These are phyloP conservation scores for Hippocampus zosterae DNA, from an alignment of 2,113 vertebrate genomes.

Conservation along the genomic window DNA sequence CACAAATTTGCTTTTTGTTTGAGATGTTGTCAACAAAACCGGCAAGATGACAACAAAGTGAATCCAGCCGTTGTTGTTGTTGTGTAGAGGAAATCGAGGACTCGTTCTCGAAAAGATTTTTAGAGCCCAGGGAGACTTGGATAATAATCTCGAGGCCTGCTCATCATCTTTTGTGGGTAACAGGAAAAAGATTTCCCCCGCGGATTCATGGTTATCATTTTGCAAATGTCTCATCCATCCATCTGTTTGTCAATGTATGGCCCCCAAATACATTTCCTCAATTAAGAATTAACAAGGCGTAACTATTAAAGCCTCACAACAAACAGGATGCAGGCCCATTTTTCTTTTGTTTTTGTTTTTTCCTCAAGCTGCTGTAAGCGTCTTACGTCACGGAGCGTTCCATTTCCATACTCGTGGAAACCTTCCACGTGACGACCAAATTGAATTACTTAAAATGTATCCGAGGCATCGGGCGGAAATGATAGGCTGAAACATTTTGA, in stretches of 20 bases:
- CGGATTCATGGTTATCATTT: background rate
- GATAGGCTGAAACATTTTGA: constrained; percentile 46
- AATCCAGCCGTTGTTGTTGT: constrained; percentile 72
- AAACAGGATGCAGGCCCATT: background rate
- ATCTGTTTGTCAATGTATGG: background rate
- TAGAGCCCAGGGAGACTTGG: constrained; percentile 7
- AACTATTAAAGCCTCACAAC: constrained; percentile 24
- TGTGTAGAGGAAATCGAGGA: constrained; percentile 21
- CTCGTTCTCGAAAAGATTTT: constrained; percentile 16
- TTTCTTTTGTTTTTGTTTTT: background rate
- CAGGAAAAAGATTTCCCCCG: constrained; percentile 19
- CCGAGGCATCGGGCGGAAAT: background rate
- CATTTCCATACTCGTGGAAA: constrained; percentile 40
- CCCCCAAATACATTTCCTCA: constrained; percentile 22
- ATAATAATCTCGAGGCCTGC: constrained; percentile 26
- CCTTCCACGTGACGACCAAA: constrained; percentile 43
- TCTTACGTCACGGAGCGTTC: constrained; percentile 50
- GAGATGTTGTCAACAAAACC: constrained; percentile 70
- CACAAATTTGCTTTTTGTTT: constrained; percentile 73
- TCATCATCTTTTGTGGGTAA: constrained; percentile 35
- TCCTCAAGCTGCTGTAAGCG: background rate
- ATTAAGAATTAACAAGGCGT: constrained; percentile 20
- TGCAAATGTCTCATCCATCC: constrained; percentile 2
- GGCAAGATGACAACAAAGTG: constrained; percentile 57
- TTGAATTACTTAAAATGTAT: constrained; percentile 29